Conservation (phyloP, 1,140 invertebrate species). For the Drosophila azteca region DNA sequence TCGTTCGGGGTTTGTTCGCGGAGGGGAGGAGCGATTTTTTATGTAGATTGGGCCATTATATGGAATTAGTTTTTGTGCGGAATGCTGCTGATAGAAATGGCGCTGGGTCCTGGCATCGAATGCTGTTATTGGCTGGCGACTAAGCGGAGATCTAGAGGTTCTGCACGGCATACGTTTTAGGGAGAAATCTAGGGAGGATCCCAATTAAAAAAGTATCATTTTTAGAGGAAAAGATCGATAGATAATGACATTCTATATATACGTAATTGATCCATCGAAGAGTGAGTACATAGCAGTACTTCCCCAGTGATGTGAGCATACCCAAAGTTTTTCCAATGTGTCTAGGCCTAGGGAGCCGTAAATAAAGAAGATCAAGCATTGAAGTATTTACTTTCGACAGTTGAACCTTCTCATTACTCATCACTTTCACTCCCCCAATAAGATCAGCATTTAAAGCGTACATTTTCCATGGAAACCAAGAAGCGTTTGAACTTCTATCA, state of each 20-base stretch:
- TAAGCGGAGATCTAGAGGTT: slow-evolving; percentile 1
- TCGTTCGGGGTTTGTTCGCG: background rate
- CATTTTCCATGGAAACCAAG: slow-evolving; percentile 57
- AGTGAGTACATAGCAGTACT: too few species aligned
- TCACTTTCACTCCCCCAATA: background rate
- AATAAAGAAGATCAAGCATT: slow-evolving; percentile 2
- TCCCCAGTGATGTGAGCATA: too few species aligned
- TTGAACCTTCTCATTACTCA: too few species aligned
- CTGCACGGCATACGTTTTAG: too few species aligned
- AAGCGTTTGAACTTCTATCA: slow-evolving; percentile 64
- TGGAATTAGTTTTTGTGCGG: slow-evolving; percentile 70
- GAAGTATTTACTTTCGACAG: background rate
- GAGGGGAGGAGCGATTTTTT: slow-evolving; percentile 62
- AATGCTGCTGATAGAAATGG: slow-evolving; percentile 59
- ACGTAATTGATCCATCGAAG: too few species aligned
- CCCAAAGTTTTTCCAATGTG: too few species aligned
- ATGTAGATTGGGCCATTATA: slow-evolving; percentile 79
- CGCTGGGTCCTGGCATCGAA: slow-evolving; percentile 44
- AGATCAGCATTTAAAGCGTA: slow-evolving; percentile 5
- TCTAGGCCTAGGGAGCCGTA: too few species aligned
- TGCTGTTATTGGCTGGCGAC: slow-evolving; percentile 66
- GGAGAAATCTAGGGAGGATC: too few species aligned
- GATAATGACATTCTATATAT: background rate
- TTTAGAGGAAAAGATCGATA: too few species aligned
- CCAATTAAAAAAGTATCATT: slow-evolving; percentile 14